Percentiles rank a stretch among this genome's conserved stretches.
These are phyloP conservation scores for Electrophaes corylata DNA, from an alignment of 2,888 invertebrate genomes.

Conservation along the genomic window DNA sequence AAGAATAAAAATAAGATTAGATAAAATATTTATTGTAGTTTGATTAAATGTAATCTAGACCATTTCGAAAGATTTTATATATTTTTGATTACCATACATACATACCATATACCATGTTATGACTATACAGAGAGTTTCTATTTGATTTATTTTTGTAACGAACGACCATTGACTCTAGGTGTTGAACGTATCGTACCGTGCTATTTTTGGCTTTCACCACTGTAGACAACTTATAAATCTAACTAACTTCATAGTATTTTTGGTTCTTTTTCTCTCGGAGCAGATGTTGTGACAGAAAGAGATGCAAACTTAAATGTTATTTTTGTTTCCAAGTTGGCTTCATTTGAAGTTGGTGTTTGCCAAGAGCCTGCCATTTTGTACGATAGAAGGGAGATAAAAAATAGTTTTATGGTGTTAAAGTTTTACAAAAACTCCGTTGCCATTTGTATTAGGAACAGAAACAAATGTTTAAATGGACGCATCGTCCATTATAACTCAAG, in stretches of 20 bases:
- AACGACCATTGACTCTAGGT: slow-evolving; percentile 2
- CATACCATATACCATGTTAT: too few species aligned
- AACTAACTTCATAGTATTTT: slow-evolving; percentile 44
- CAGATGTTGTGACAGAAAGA: slow-evolving; percentile 35
- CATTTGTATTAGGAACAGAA: slow-evolving; percentile 80
- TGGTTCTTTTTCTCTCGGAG: slow-evolving; percentile 45
- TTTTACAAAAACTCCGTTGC: slow-evolving; percentile 78
- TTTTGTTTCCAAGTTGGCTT: slow-evolving; percentile 63
- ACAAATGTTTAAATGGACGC: slow-evolving; percentile 93
- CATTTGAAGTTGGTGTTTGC: slow-evolving; percentile 74
- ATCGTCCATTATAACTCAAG: slow-evolving; percentile 99
- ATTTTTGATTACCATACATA: too few species aligned
- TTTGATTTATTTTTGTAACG: too few species aligned
- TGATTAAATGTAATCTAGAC: too few species aligned
- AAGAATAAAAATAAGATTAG: too few species aligned
- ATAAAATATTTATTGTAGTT: too few species aligned
- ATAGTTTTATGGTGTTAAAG: slow-evolving; percentile 84
- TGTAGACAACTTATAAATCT: slow-evolving; percentile 54
- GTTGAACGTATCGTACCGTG: slow-evolving; percentile 29
- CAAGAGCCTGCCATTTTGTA: slow-evolving; percentile 84
- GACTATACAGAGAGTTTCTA: too few species aligned
- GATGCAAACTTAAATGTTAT: slow-evolving; percentile 49
- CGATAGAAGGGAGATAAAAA: slow-evolving; percentile 84
- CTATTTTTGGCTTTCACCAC: slow-evolving; percentile 66
- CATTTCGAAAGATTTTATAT: too few species aligned